phyloP scores from a whole-genome alignment of 2,113 vertebrate genomes.

The Numida meleagris region DNA sequence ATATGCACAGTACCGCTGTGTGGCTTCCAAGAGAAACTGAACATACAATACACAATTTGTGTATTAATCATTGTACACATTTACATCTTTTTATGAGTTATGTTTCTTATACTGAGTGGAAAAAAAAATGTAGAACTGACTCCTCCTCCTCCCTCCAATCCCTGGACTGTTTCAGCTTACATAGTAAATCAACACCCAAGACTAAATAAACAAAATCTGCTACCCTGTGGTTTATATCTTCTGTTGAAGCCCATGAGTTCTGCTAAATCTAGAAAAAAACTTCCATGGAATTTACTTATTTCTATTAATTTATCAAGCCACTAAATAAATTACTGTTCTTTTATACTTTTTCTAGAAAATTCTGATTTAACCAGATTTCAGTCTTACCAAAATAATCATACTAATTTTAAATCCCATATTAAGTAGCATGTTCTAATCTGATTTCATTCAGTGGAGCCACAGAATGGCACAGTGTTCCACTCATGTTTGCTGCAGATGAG shows the following conservation, averaged over 20 bases:
- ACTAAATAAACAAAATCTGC: not conserved
- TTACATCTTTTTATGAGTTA: not conserved
- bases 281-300: not conserved
- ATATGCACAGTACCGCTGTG: not conserved
- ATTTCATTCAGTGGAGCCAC: not conserved
- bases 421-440: not conserved
- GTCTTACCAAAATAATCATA: not conserved
- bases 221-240: not conserved
- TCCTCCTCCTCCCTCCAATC: not conserved
- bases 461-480: not conserved
- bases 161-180: not conserved
- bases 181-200: not conserved
- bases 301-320: not conserved
- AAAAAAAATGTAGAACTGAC: not conserved
- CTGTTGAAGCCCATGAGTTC: not conserved
- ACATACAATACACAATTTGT: not conserved
- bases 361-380: not conserved
- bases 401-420: not conserved
- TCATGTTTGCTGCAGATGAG: not conserved
- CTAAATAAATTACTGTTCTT: not conserved
- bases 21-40: not conserved
- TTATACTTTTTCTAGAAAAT: not conserved
- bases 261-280: not conserved
- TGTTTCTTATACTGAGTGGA: not conserved
- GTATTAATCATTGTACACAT: not conserved